phyloP scores from a whole-genome alignment of 2,113 vertebrate species.

The Odobenus rosmarus region DNA sequence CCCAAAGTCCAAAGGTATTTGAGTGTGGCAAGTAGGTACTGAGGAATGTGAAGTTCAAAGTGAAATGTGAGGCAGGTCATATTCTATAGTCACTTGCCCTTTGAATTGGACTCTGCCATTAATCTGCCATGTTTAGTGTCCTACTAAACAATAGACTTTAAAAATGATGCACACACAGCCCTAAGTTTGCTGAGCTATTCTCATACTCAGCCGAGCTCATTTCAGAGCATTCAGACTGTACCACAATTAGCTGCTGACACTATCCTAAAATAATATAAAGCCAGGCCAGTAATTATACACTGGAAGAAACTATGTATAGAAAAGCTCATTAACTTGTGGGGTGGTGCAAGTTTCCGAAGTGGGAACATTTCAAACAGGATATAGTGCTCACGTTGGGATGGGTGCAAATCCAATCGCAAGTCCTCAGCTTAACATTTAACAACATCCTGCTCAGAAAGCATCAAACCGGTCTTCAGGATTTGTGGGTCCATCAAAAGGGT shows the following conservation, averaged over 20 bases:
- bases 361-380: not conserved
- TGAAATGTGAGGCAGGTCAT: not conserved
- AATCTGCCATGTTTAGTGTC: slow-evolving; percentile 44
- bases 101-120: not conserved
- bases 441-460: not conserved
- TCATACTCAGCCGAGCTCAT: slow-evolving; percentile 59
- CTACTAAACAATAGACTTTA: slow-evolving; percentile 54
- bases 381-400: not conserved
- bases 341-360: slow-evolving; percentile 2
- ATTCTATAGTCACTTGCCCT: not conserved
- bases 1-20: not conserved
- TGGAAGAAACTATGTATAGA: slow-evolving; percentile 72
- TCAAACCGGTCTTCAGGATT: not conserved
- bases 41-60: not conserved
- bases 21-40: not conserved
- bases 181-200: slow-evolving; percentile 70
- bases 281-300: slow-evolving; percentile 76
- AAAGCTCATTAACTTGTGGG: slow-evolving; percentile 70
- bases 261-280: slow-evolving; percentile 74
- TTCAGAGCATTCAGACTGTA: slow-evolving; percentile 76
- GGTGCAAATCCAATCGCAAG: slow-evolving; percentile 7
- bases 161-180: slow-evolving; percentile 55
- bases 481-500: not conserved
- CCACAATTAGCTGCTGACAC: slow-evolving; percentile 78
- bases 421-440: not conserved